These are phyloP conservation scores for Emys orbicularis DNA, from an alignment of 2,797 vertebrate species.

Conservation along the genomic window DNA sequence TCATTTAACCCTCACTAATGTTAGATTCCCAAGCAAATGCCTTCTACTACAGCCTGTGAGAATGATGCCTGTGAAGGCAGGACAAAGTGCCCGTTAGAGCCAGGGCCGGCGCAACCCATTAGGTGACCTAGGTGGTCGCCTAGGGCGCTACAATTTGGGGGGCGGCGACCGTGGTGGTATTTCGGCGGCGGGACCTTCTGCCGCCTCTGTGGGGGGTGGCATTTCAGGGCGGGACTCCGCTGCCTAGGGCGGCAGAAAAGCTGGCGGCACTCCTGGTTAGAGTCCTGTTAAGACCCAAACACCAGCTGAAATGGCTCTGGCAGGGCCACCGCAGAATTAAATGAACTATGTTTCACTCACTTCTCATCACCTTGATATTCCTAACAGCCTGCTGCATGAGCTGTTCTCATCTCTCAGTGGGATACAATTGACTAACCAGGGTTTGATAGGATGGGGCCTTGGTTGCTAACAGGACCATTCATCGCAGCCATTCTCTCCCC, in stretches of 20 bases:
- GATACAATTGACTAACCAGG: not conserved
- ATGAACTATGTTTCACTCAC: not conserved
- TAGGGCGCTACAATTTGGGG: too few species aligned
- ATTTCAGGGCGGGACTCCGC: too few species aligned
- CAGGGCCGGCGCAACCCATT: too few species aligned
- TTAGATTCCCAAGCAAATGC: not conserved
- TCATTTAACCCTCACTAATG: not conserved
- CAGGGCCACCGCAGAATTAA: rapidly evolving
- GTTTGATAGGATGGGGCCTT: not conserved
- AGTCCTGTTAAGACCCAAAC: not conserved
- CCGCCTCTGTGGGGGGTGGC: too few species aligned
- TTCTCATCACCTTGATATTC: not conserved
- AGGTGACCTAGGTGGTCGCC: too few species aligned
- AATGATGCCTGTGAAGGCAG: not conserved
- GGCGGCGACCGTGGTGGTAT: too few species aligned
- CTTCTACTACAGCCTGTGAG: not conserved
- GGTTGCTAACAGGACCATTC: not conserved
- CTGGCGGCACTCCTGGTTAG: too few species aligned
- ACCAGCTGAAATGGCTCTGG: not conserved
- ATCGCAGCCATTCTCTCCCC: not conserved
- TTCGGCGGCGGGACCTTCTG: too few species aligned
- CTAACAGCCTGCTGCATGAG: not conserved
- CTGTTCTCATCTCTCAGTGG: not conserved
- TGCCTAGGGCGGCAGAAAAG: too few species aligned
- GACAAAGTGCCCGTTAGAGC: not conserved